These are phyloP conservation scores for Drosophila meridionalis DNA, from an alignment of 2,888 invertebrate species.

Conservation along the genomic window DNA sequence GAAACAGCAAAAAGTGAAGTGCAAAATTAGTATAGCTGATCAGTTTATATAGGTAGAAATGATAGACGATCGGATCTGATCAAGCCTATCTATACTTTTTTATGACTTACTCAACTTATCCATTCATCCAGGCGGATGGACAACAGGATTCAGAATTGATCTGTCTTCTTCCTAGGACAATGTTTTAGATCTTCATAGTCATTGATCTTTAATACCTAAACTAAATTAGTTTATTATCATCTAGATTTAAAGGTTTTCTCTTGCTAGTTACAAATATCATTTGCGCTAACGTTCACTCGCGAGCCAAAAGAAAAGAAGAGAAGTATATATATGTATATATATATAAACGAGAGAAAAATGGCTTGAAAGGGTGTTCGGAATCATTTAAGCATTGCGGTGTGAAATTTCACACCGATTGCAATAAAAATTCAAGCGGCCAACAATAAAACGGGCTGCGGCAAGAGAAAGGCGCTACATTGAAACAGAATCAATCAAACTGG, in stretches of 20 bases:
- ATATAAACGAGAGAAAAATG: not conserved
- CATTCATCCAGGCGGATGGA: too few relatives aligned
- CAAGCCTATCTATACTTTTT: too few relatives aligned
- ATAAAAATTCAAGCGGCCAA: conserved; percentile 73
- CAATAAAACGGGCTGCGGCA: conserved; percentile 59
- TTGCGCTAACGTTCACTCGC: not conserved
- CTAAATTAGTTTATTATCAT: not conserved
- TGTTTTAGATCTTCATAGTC: not conserved
- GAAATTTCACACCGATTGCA: conserved; percentile 85
- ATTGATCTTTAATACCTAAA: not conserved
- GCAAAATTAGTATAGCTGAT: not conserved
- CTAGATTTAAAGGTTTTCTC: not conserved
- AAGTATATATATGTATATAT: not conserved
- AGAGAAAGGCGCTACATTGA: conserved; percentile 73
- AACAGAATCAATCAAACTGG: conserved; percentile 82
- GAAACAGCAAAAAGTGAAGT: not conserved
- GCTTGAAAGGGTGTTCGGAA: conserved; percentile 57
- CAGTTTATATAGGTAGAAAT: not conserved
- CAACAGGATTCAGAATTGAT: too few relatives aligned
- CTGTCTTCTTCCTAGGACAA: not conserved
- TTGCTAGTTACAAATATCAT: not conserved
- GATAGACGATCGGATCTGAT: too few relatives aligned
- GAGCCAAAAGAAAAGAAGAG: conserved; percentile 25
- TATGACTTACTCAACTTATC: too few relatives aligned
- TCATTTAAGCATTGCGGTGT: conserved; percentile 84